Evolutionary conservation across 1,140 invertebrate species (phyloP), one percentile per base, ranked within the genome.

Genomic region (Aphaenogaster ashmeadi): DNA sequence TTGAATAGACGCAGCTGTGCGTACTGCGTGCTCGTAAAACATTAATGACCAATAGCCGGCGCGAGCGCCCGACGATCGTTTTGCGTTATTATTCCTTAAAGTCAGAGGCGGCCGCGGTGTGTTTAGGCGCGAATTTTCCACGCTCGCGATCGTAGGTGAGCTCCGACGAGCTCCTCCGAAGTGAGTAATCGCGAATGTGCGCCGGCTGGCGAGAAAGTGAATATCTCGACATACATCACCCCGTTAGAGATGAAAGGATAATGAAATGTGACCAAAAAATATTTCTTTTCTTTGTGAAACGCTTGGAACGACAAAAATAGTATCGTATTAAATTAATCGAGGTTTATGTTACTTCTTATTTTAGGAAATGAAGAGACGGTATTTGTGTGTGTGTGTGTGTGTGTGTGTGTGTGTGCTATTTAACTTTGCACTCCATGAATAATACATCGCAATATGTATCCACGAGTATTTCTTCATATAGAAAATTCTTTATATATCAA

Each of bases 1-100:
- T 94, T 93, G 92, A 94, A 94, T 93, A 92, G 91, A 92, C 86
- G 84, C 92, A 93, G 92, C 91, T 91, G 92, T 90, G 90, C 91
- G 87, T 89, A 89, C 90, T 87, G 87, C 91, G 87, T 79, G 88
- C 89, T 92, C 91, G 91, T 93, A 94, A 93, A 94, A 92, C 89
- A 88, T 93, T 93, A 93, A 93, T 92, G 91, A 91, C 91, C 87
- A 87, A 89, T 91, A 91, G 86, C 87, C 75, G 69, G 58, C 71
- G 83, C 64, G 66, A 69, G 41, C 77, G 72, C 75, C n/a, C 78
- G 86, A 83, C 81, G 88, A 91, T 92, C 91, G 85, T 92, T 87
- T 92, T 79, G 60, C 90, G 62, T 91, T 92, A 90, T 92, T 92
- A 87, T 91, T 88, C 86, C 90, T 90, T 66, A 78, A 90, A 90